Percentiles rank a stretch among this genome's conserved stretches.
Evolutionary conservation across 2,888 invertebrate genomes (phyloP).

Genomic region (Eubasilissa splendida): DNA sequence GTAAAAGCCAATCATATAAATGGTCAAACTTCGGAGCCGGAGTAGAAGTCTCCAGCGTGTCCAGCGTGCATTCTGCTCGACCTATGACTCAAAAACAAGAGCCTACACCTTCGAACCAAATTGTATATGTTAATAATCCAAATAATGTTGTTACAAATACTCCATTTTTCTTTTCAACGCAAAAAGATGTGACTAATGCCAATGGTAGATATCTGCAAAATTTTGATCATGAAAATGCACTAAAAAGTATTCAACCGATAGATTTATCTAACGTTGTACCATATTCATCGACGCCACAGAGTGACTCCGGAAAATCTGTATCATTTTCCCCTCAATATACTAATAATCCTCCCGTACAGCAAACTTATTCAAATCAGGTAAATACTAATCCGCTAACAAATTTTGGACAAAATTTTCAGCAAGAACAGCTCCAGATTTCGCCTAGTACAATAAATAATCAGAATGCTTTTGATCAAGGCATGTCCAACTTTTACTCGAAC

Average conservation of each 20-base stretch:
- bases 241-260: slow-evolving; percentile 70
- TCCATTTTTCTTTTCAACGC: slow-evolving; percentile 52
- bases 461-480: slow-evolving; percentile 46
- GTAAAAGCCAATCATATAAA: slow-evolving; percentile 38
- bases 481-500: slow-evolving; percentile 58
- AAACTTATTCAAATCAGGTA: slow-evolving; percentile 26
- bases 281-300: slow-evolving; percentile 57
- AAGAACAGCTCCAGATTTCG: slow-evolving; percentile 41
- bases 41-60: slow-evolving; percentile 49
- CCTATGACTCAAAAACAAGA: not conserved
- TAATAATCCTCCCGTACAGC: slow-evolving; percentile 14
- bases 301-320: slow-evolving; percentile 62
- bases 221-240: slow-evolving; percentile 70
- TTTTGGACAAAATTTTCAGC: slow-evolving; percentile 34
- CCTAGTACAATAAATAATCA: slow-evolving; percentile 33
- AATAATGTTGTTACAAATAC: slow-evolving; percentile 50
- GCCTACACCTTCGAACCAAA: slow-evolving; percentile 44
- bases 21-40: slow-evolving; percentile 53
- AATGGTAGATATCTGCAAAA: slow-evolving; percentile 65
- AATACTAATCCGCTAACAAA: not conserved
- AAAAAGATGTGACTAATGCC: slow-evolving; percentile 57
- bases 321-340: slow-evolving; percentile 60
- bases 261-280: slow-evolving; percentile 69
- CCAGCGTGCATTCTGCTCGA: slow-evolving; percentile 7
- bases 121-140: slow-evolving; percentile 47